Evolutionary conservation across 2,888 invertebrate genomes (phyloP), one percentile per base, ranked within the genome.

Genomic region (Anoplius nigerrimus): DNA sequence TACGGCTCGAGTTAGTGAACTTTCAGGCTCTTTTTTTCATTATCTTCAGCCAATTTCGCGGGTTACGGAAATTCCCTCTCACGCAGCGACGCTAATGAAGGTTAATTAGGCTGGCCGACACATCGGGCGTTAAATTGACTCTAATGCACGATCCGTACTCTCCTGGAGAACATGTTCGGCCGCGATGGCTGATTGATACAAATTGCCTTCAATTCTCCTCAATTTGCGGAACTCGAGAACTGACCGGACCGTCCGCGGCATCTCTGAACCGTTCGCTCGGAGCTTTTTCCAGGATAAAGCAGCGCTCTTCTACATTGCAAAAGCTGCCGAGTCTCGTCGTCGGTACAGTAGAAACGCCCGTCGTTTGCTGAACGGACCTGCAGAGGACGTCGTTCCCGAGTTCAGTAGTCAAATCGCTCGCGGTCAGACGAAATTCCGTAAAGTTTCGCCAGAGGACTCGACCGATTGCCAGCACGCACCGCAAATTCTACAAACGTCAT

Each of bases 181-280:
- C 67, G 21, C 57, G 72, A 60, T 53, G 68, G 62, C 66, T 78
- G 79, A 86, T 85, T 85, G 82, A 69, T 72, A 71, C 71, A 79
- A 85, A 85, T 87, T 84, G 84, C 21, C 74, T 79, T 74, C 78
- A 84, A 84, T 84, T 84, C 74, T 62, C 69, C 74, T 73, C 76
- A 76, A 84, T 86, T 79, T 78, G 46, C 34, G 34, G 34, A 34
- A 34, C 34, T 27, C 58, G 48, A 16, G n/a, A 51, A 52, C 54
- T 59, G 64, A 69, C 57, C 70, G n/a, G 69, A 71, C 68, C 59
- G 71, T 66, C 53, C 61, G 80, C 78, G 78, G 66, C 78, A 80
- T 79, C 78, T 78, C 61, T 43, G 59, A 77, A 66, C 18, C 15
- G 21, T 16, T 2, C 21, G 24, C 20, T 46, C 22, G 57, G 42